phyloP scores from a whole-genome alignment of 2,888 invertebrate genomes.

The Xanthorhoe spadicearia region DNA sequence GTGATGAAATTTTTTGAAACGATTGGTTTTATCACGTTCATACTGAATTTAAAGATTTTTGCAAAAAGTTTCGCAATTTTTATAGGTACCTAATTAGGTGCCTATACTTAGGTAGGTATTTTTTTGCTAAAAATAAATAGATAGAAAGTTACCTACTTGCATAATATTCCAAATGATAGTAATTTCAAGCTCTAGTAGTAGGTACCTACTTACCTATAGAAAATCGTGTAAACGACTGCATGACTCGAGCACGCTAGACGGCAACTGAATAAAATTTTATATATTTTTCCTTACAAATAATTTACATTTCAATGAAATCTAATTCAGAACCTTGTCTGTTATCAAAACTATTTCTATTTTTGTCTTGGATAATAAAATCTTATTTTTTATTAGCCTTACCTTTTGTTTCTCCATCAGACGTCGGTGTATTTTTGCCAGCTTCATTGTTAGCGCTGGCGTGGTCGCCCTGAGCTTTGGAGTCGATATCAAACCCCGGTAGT shows the following conservation, averaged over 20 bases:
- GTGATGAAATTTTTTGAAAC: too few relatives aligned
- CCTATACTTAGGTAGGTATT: too few relatives aligned
- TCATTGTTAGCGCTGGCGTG: slow-evolving; percentile 41
- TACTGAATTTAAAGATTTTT: too few relatives aligned
- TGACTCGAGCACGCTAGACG: not conserved
- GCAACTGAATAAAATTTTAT: not conserved
- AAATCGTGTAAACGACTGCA: slow-evolving; percentile 16
- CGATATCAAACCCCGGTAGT: slow-evolving; percentile 48
- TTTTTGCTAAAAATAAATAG: too few relatives aligned
- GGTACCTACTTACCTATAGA: slow-evolving; percentile 3
- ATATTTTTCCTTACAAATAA: not conserved
- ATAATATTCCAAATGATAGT: too few relatives aligned
- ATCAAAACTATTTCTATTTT: not conserved
- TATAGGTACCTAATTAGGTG: too few relatives aligned
- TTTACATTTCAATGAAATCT: not conserved
- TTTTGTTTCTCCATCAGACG: slow-evolving; percentile 24
- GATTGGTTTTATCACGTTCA: too few relatives aligned
- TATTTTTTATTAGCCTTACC: slow-evolving; percentile 8
- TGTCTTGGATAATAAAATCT: not conserved
- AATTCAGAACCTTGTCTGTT: not conserved
- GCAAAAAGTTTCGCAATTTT: too few relatives aligned
- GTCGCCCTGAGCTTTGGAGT: slow-evolving; percentile 68
- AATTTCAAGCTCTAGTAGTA: too few relatives aligned
- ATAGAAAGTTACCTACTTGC: too few relatives aligned
- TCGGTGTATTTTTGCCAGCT: slow-evolving; percentile 19